Evolutionary conservation across 1,140 invertebrate species (phyloP), one percentile per base, ranked within the genome.

Genomic region (Drosophila lini): DNA sequence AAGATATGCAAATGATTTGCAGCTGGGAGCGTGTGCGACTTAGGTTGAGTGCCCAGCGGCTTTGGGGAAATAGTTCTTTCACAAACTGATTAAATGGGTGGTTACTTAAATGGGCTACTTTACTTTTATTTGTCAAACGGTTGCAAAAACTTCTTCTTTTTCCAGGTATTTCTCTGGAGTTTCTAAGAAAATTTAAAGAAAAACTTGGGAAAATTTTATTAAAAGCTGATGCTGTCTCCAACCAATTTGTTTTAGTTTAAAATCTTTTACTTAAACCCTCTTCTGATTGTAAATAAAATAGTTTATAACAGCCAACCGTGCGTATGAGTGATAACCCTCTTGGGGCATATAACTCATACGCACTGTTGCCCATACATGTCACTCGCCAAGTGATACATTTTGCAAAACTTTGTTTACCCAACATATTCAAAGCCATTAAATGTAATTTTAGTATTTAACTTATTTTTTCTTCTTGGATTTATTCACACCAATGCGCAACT

Each of bases 1-100:
- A 53, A 69, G 50, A 77, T 77, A 78, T 78, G 74, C 57, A 78
- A 78, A 78, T 77, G 38, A 76, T 59, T 52, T 61, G 50, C 48
- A 76, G 73, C 58, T 71, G 36, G 40, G 42, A 64, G 56, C 68
- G 69, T 57, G 60, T 52, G 34, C 60, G 42, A 56, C 48, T 69
- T 68, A 53, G 32, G 62, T 55, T 67, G 45, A 69, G 47, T 68
- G 38, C 15, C 50, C 8, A 19, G 7, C n/a, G 28, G 31, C 36
- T 48, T 57, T 32, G 53, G 38, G 36, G 16, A 53, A 41, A 41
- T 31, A 62, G 62, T 45, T 60, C 32, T 34, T 16, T 58, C 61
- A 61, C 13, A 44, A 45, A 34, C 52, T 45, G 57, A 44, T 65
- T 36, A 65, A 62, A 65, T 64, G 40, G n/a, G 5, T 16, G 61